Conservation (phyloP, 1,140 invertebrate species). For the Zaprionus vittiger region DNA sequence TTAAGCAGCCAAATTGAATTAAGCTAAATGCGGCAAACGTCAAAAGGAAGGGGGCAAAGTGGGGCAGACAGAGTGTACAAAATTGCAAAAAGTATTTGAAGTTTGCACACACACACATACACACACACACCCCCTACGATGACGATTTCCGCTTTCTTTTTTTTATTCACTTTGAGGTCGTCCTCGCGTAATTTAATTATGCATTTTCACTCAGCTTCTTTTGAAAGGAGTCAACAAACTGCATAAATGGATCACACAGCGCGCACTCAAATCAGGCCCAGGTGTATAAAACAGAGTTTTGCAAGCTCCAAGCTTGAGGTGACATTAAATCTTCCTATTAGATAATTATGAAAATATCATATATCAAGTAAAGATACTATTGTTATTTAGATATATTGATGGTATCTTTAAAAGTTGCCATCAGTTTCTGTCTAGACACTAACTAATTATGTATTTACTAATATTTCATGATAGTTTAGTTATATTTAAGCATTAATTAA, state of each 20-base stretch:
- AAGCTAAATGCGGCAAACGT: slow-evolving; percentile 40
- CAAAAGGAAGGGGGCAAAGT: too few relatives aligned
- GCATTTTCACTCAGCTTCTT: slow-evolving; percentile 23
- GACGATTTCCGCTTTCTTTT: slow-evolving; percentile 9
- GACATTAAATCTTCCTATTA: background rate
- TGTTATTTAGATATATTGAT: background rate
- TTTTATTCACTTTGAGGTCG: slow-evolving; percentile 7
- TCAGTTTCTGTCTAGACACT: background rate
- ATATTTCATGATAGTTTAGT: background rate
- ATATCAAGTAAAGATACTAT: background rate
- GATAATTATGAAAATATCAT: background rate
- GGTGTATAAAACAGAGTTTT: background rate
- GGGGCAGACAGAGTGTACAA: slow-evolving; percentile 18
- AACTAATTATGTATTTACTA: background rate
- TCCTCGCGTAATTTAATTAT: slow-evolving; percentile 38
- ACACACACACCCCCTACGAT: background rate
- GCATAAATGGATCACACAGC: slow-evolving; percentile 25
- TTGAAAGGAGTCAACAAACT: slow-evolving; percentile 34
- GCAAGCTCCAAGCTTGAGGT: background rate
- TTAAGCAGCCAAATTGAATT: slow-evolving; percentile 62
- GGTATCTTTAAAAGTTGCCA: background rate
- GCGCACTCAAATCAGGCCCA: background rate
- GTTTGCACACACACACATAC: slow-evolving; percentile 3
- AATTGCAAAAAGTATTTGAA: slow-evolving; percentile 39
- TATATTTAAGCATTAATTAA: background rate